Base-by-base conservation (phyloP, 2,113 vertebrate species). In the Miniopterus natalensis region DNA sequence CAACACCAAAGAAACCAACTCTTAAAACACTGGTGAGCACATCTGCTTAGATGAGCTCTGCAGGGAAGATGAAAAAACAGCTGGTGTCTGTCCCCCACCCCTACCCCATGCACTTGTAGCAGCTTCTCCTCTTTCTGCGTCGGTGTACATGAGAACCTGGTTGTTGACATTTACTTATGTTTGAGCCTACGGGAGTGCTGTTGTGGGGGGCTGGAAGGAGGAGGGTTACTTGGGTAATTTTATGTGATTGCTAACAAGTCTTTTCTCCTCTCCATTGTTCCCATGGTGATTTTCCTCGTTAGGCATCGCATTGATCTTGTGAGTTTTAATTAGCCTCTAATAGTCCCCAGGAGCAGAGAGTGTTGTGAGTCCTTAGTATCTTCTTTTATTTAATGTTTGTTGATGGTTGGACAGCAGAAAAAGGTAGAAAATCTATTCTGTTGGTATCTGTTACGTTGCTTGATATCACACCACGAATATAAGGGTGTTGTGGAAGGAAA, bases 261-360 rank as follows among this genome's bases (percentile, higher is more conserved):
- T 92, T 88, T 85, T 80, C 80, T 59, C 55, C 47, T 66, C 79
- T 77, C 66, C 84, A 23, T 68, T 21, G 92, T 97, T 96, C 96
- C 95, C 97, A 96, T 97, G 97, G 95, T 79, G 95, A 94, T 96
- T 94, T 81, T 92, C 89, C 87, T 45, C 29, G 8, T 84, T 92
- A 6, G 10, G 78, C 0, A 2, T 77, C 59, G 61, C 81, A 73
- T 71, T 88, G 94, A 96, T 95, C 94, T 95, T 90, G 84, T 87
- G 86, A 57, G 88, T 96, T 96, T 96, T 97, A 95, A 96, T 97
- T 96, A 96, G 92, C 66, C 81, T 88, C 92, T 96, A 94, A 95
- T 95, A 81, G 73, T 93, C 94, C 88, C 95, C 23, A 29, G 68
- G 96, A 96, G 95, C 55, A 70, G 66, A 42, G 29, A 55, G 29